A percentile compares a stretch with the other conserved stretches of the same genome.
Evolutionary conservation across 1,140 invertebrate genomes (phyloP).

Genomic region (Bombus breviceps): DNA sequence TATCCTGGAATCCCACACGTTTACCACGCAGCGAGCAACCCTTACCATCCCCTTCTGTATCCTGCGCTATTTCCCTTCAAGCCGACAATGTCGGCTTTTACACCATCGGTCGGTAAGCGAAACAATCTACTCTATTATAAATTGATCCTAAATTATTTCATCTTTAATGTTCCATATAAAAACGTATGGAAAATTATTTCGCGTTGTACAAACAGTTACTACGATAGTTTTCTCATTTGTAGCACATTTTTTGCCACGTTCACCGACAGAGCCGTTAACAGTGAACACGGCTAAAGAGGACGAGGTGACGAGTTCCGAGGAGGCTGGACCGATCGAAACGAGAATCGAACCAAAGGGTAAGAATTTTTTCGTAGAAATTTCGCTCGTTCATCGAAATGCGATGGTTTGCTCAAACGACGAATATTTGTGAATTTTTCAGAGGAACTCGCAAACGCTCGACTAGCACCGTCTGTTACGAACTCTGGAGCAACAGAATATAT

Average conservation of each 20-base stretch:
- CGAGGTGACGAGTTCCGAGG: constrained; percentile 89
- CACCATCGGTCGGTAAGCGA: constrained; percentile 68
- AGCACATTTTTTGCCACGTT: constrained; percentile 76
- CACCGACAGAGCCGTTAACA: constrained; percentile 71
- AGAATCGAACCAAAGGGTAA: constrained; percentile 61
- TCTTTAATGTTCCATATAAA: background rate
- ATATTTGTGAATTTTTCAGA: constrained; percentile 44
- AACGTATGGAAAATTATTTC: background rate
- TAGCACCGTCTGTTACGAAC: constrained; percentile 69
- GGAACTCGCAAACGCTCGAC: constrained; percentile 62
- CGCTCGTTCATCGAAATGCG: too few species aligned
- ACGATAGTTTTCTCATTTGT: background rate
- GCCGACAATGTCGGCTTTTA: constrained; percentile 75
- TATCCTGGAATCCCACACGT: constrained; percentile 77
- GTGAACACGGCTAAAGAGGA: constrained; percentile 85
- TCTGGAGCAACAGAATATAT: constrained; percentile 71
- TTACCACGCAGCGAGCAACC: constrained; percentile 73
- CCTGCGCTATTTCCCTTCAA: constrained; percentile 82
- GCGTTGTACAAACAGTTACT: background rate
- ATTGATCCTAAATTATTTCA: background rate
- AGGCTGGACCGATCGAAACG: constrained; percentile 77
- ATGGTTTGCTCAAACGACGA: background rate
- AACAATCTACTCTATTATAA: background rate
- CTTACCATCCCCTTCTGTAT: constrained; percentile 80
- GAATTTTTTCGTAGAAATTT: background rate